These are phyloP conservation scores for Chloebia gouldiae DNA, from an alignment of 2,113 vertebrate species.

Conservation along the genomic window DNA sequence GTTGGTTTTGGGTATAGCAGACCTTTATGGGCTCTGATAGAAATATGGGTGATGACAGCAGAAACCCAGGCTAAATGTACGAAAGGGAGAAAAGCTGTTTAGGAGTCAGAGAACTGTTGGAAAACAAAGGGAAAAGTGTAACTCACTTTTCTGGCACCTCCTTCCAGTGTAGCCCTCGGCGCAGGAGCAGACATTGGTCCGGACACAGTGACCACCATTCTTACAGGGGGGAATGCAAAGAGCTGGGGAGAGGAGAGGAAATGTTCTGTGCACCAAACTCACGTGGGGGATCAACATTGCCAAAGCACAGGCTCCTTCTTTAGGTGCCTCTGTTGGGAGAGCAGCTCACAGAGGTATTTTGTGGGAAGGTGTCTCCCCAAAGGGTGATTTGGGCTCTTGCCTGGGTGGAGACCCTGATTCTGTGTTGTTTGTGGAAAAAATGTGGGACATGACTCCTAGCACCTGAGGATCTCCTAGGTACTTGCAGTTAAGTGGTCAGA, in stretches of 20 bases:
- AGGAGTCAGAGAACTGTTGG: not conserved
- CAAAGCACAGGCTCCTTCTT: not conserved
- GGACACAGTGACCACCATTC: constrained; percentile 84
- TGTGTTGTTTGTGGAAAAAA: not conserved
- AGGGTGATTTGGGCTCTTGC: not conserved
- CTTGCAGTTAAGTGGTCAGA: not conserved
- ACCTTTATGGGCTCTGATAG: not conserved
- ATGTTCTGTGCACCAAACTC: not conserved
- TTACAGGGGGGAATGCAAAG: constrained; percentile 88
- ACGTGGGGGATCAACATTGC: rapidly evolving
- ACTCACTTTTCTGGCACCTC: constrained; percentile 89
- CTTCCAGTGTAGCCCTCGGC: constrained; percentile 81
- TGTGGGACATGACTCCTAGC: not conserved
- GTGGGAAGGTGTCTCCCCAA: not conserved
- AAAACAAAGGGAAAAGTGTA: not conserved
- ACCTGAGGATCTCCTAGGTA: not conserved
- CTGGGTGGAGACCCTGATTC: not conserved
- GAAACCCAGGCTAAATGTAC: not conserved
- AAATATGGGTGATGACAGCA: not conserved
- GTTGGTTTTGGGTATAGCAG: not conserved
- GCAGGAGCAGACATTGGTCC: constrained; percentile 85
- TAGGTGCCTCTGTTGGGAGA: not conserved
- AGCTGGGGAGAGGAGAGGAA: constrained; percentile 67
- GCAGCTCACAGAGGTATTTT: not conserved
- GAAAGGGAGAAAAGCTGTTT: not conserved